Evolutionary conservation across 1,140 invertebrate genomes (phyloP).

Genomic region (Bursaphelenchus mucronatus): DNA sequence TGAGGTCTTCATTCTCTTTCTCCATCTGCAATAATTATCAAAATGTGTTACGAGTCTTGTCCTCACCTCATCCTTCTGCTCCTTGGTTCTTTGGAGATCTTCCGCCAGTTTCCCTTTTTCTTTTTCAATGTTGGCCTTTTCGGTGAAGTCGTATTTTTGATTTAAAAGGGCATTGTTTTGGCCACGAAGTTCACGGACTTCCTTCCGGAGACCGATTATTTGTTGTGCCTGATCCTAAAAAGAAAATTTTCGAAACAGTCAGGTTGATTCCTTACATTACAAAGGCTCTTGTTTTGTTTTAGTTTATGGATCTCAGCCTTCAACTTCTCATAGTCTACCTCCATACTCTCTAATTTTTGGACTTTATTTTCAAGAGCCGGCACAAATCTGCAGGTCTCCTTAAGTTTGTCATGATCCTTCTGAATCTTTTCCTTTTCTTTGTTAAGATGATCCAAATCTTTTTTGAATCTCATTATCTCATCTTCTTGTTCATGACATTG

Average conservation of each 20-base stretch:
- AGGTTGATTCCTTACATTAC: neutral
- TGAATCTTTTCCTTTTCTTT: neutral
- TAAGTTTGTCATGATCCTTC: neutral
- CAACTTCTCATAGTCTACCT: slow-evolving; percentile 42
- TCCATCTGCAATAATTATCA: neutral
- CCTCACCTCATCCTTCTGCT: neutral
- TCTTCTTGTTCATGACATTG: neutral
- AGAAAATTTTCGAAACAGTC: neutral
- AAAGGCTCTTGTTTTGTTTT: slow-evolving; percentile 22
- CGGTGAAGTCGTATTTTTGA: neutral
- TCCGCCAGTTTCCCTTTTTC: slow-evolving; percentile 15
- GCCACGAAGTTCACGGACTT: neutral
- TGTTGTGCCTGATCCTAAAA: neutral
- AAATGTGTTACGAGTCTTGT: neutral
- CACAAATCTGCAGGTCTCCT: slow-evolving; percentile 2
- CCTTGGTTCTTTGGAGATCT: too few species aligned
- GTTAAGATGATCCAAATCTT: neutral
- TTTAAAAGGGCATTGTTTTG: neutral
- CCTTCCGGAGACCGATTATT: neutral
- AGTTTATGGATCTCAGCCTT: slow-evolving; percentile 35
- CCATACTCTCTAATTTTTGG: slow-evolving; percentile 28
- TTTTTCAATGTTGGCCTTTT: slow-evolving; percentile 21
- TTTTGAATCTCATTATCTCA: slow-evolving; percentile 1
- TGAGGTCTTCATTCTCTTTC: neutral
- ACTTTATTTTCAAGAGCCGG: slow-evolving; percentile 22